Evolutionary conservation across 1,140 invertebrate genomes (phyloP), one percentile per base, ranked within the genome.

Genomic region (Drosophila parabipectinata): DNA sequence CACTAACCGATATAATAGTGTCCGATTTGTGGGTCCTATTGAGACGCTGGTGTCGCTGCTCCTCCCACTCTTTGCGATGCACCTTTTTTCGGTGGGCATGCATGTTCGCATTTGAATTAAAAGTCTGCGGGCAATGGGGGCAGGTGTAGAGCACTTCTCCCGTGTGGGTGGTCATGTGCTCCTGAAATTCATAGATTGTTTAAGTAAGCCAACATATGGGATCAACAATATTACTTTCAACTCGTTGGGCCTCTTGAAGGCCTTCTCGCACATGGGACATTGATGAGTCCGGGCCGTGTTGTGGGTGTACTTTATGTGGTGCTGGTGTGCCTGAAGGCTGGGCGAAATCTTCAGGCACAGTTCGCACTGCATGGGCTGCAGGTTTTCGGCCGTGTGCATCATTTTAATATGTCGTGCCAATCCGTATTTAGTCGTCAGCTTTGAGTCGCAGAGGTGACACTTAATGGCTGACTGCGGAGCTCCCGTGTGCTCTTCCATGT

Each of bases 61-160:
- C 84, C 52, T 89, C 77, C 83, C 89, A 92, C 21, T 92, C 91
- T 32, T 90, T 79, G 10, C 75, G 90, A 53, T 92, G 91, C 39
- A 80, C 63, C 50, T 89, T 85, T 53, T 92, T 92, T 4, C 89
- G 85, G 53, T 92, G 91, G 3, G 87, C 71, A 68, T 92, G 87
- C 91, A 92, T 91, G 21, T 91, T 92, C 1, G 89, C 87, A 53
- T 83, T 91, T 1, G 85, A 91, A 37, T 90, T 91, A 53, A 91
- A 91, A 5, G 90, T 91, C 57, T 88, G 77, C 6, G 90, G 77
- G 41, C 91, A 92, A 37, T 90, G 83, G 3, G 89, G 80, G 52
- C 91, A 92, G n/a, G 89, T 90, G 51, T 91, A 92, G 10, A 91
- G 32, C 4, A 78, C 76, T 51, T 90, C 87, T 0, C 90, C 90